These are phyloP conservation scores for Cardiocondyla obscurior DNA, from an alignment of 1,140 invertebrate genomes.

Conservation along the genomic window DNA sequence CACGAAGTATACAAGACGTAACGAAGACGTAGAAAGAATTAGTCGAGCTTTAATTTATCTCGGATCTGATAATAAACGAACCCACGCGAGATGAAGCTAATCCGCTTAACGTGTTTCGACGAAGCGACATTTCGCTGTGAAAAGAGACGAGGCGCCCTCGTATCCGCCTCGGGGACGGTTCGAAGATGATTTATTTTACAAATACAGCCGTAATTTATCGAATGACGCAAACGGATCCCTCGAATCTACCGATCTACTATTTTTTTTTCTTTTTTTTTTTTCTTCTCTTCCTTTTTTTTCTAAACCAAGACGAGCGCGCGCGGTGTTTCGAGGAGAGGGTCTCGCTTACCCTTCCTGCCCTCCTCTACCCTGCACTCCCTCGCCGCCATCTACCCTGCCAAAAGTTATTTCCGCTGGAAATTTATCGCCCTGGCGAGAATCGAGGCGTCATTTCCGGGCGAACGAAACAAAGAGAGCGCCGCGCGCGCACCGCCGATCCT, in stretches of 20 bases:
- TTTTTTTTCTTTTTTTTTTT: slow-evolving; percentile 30
- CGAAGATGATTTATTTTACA: slow-evolving; percentile 47
- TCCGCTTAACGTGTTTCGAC: slow-evolving; percentile 24
- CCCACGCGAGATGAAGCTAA: not conserved
- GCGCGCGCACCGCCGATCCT: slow-evolving; percentile 19
- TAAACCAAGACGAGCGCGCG: slow-evolving; percentile 38
- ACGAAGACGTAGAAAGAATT: not conserved
- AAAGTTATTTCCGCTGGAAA: slow-evolving; percentile 73
- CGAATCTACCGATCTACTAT: slow-evolving; percentile 31
- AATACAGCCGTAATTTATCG: slow-evolving; percentile 54
- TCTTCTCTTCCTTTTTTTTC: slow-evolving; percentile 28
- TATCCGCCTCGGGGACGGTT: not conserved
- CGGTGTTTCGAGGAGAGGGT: slow-evolving; percentile 16
- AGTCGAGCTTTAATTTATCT: not conserved
- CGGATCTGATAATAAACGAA: not conserved
- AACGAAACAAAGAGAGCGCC: slow-evolving; percentile 68
- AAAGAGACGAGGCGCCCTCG: not conserved
- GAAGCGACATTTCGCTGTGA: not conserved
- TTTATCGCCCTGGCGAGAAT: slow-evolving; percentile 72
- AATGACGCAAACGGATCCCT: slow-evolving; percentile 38
- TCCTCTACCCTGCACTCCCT: slow-evolving; percentile 40
- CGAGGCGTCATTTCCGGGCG: slow-evolving; percentile 72
- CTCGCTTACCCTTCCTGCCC: slow-evolving; percentile 27
- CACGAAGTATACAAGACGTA: not conserved
- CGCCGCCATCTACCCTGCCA: slow-evolving; percentile 58